Base-by-base conservation (phyloP, 53 echinoderm and acorn worm genomes). In the Paracentrotus lividus region DNA sequence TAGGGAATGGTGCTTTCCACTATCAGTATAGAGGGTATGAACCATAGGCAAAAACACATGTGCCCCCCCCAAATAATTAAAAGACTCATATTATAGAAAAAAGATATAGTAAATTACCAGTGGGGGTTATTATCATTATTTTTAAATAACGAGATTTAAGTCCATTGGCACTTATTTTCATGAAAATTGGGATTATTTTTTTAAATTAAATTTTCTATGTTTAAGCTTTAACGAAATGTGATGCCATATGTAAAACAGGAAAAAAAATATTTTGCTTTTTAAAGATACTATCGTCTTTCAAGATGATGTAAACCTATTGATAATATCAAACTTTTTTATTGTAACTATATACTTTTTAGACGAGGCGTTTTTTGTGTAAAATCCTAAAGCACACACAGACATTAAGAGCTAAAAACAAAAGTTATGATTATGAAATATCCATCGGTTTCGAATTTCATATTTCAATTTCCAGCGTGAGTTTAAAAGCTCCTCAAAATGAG, bases 231-330 rank as follows among this genome's bases (percentile, higher is more conserved):
- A n/a, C n/a, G n/a, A n/a, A n/a, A n/a, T n/a, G n/a, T n/a, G n/a
- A n/a, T n/a, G n/a, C n/a, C n/a, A n/a, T n/a, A n/a, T n/a, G n/a
- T n/a, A n/a, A n/a, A n/a, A n/a, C n/a, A n/a, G n/a, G n/a, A n/a
- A n/a, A n/a, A n/a, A n/a, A n/a, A n/a, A n/a, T 76, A 42, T 76
- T 64, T 61, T 64, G 64, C 64, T 31, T 76, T 76, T 15, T n/a
- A n/a, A n/a, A n/a, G n/a, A n/a, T n/a, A 40, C 38, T 76, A 76
- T 76, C 76, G 23, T 15, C 38, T 76, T 76, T 4, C 40, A 76
- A 29, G 29, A 24, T n/a, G n/a, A n/a, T 9, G 67, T 14, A 31
- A 29, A 32, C 18, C 76, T 26, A 4, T 6, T 42, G 42, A 4
- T 20, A 76, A 76, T 8, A 27, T 8, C 64, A 64, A 29, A 10